These are phyloP conservation scores for Pachydiplax longipennis DNA, from an alignment of 2,888 invertebrate species.

Conservation along the genomic window DNA sequence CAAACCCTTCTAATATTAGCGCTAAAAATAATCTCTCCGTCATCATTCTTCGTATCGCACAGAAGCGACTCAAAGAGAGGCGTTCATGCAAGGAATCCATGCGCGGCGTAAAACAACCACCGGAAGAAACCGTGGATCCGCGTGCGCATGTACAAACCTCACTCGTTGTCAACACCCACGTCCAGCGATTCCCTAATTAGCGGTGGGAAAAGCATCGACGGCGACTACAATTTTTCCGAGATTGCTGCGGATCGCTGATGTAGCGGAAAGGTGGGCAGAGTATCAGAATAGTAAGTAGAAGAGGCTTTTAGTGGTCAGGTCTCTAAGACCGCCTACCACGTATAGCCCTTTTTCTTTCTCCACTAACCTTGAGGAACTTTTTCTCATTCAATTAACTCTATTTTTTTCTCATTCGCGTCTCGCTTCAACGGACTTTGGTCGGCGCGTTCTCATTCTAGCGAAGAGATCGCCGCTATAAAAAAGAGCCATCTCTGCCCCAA, in stretches of 20 bases:
- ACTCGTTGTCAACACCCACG: background rate
- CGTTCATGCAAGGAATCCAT: background rate
- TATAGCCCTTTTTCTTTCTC: background rate
- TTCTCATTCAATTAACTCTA: slow-evolving; percentile 35
- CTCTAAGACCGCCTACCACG: background rate
- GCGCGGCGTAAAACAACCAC: background rate
- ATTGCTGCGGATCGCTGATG: background rate
- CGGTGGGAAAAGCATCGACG: background rate
- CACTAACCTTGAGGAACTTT: slow-evolving; percentile 22
- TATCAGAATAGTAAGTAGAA: background rate
- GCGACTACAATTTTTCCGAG: background rate
- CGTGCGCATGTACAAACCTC: background rate
- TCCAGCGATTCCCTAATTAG: background rate
- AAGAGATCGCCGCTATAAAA: background rate
- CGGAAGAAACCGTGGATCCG: background rate
- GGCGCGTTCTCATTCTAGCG: background rate
- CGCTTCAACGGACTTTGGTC: background rate
- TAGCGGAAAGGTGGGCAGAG: background rate
- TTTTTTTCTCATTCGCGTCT: slow-evolving; percentile 7
- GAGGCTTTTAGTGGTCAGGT: background rate
- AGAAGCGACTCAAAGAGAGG: background rate
- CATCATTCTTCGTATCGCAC: background rate
- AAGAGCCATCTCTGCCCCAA: background rate
- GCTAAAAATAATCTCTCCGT: background rate
- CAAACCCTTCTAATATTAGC: background rate